Evolutionary conservation across 2,888 invertebrate genomes (phyloP).

Genomic region (Rhorus exstirpatorius): DNA sequence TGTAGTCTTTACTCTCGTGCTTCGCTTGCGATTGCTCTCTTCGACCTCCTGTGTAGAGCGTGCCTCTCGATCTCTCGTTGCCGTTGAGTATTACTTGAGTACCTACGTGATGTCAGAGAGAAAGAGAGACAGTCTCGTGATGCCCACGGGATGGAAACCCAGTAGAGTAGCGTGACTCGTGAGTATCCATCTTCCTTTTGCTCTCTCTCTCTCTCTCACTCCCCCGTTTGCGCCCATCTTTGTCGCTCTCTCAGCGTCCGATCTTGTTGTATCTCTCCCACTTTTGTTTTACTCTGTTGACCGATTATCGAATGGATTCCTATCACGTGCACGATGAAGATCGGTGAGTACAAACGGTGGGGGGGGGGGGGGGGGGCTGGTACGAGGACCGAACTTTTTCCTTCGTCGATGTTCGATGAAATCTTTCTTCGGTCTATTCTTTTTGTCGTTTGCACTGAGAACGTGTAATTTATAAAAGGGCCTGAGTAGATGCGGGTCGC

Average conservation of each 20-base stretch:
- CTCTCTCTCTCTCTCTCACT: constrained; percentile 21
- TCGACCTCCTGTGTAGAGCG: constrained; percentile 66
- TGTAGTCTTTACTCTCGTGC: constrained; percentile 60
- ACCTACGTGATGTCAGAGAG: constrained; percentile 56
- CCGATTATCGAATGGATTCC: constrained; percentile 53
- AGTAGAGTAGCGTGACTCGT: constrained; percentile 52
- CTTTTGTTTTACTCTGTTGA: constrained; percentile 34
- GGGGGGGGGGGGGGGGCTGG: not conserved
- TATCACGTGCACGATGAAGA: constrained; percentile 42
- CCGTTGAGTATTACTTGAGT: constrained; percentile 59
- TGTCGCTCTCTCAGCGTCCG: constrained; percentile 27
- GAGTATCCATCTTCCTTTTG: constrained; percentile 32
- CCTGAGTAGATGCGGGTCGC: not conserved
- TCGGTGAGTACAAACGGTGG: no score
- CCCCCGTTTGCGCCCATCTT: constrained; percentile 26
- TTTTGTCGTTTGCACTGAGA: constrained; percentile 12
- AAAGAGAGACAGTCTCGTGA: constrained; percentile 22
- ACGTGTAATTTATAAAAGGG: constrained; percentile 4
- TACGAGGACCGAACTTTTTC: constrained; percentile 20
- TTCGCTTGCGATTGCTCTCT: constrained; percentile 50
- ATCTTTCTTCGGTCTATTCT: constrained; percentile 40
- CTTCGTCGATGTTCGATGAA: constrained; percentile 51
- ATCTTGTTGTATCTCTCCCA: constrained; percentile 15
- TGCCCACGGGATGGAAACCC: constrained; percentile 43
- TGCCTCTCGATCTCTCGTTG: constrained; percentile 55